A percentile compares a stretch with the other conserved stretches of the same genome.
These are phyloP conservation scores for Ennomos fuscantarius DNA, from an alignment of 2,888 invertebrate species.

Conservation along the genomic window DNA sequence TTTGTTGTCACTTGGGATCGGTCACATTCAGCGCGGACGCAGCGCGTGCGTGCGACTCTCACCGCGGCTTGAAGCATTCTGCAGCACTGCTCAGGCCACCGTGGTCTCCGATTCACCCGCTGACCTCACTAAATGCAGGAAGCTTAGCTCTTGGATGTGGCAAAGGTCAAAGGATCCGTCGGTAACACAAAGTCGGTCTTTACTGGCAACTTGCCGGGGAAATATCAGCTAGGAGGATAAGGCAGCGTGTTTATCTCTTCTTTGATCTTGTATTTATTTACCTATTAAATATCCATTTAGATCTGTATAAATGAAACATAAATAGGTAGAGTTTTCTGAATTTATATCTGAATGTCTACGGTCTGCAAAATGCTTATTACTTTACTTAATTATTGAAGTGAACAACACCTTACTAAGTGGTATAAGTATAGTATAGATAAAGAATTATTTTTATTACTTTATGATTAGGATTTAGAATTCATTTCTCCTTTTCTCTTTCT, in stretches of 20 bases:
- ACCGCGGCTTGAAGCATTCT: constrained; percentile 53
- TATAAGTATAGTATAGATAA: no score
- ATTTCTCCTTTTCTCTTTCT: no score
- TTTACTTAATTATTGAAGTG: no score
- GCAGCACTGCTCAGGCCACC: constrained; percentile 15
- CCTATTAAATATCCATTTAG: neutral
- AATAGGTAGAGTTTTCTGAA: no score
- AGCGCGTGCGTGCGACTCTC: constrained; percentile 46
- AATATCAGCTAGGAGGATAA: constrained; percentile 15
- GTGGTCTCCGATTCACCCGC: constrained; percentile 34
- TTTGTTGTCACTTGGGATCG: constrained; percentile 46
- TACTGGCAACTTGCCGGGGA: constrained; percentile 24
- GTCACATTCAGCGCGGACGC: constrained; percentile 38
- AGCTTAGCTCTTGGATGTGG: constrained; percentile 56
- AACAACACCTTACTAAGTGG: no score
- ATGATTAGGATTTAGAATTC: no score
- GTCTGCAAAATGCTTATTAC: no score
- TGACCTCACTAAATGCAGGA: constrained; percentile 68
- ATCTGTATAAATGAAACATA: no score
- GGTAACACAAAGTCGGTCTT: neutral
- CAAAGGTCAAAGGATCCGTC: constrained; percentile 43
- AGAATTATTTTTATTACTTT: no score
- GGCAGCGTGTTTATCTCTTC: constrained; percentile 1
- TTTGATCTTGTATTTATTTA: constrained; percentile 6
- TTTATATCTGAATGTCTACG: no score